These are phyloP conservation scores for Zaprionus obscuricornis DNA, from an alignment of 2,888 invertebrate genomes.

Conservation along the genomic window DNA sequence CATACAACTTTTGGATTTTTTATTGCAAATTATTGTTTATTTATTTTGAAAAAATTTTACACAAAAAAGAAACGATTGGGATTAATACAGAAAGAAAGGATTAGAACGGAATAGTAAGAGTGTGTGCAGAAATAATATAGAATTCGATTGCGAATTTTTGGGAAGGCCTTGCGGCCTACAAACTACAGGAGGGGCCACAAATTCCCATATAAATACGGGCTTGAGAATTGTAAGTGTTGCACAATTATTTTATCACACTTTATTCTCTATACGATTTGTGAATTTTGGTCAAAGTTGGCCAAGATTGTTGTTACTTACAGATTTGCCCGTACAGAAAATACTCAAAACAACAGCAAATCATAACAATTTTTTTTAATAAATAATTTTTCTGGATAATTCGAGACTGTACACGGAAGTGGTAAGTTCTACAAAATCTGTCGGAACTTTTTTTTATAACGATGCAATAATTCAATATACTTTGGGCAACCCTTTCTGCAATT, in stretches of 20 bases:
- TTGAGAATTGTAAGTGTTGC: no score
- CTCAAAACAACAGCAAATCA: conserved; percentile 18
- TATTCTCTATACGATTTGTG: background rate
- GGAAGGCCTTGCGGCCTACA: background rate
- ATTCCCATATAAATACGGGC: no score
- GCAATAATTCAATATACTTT: background rate
- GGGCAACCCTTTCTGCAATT: background rate
- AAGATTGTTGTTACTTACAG: conserved; percentile 28
- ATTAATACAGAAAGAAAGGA: no score
- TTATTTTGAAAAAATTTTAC: background rate
- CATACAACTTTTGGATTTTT: conserved; percentile 33
- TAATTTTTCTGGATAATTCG: conserved; percentile 44
- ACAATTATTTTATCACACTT: background rate
- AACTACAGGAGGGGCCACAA: no score
- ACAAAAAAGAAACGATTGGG: background rate
- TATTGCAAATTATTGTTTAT: conserved; percentile 22
- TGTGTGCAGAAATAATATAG: no score
- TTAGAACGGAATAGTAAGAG: no score
- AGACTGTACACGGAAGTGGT: conserved; percentile 43
- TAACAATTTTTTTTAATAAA: conserved; percentile 52
- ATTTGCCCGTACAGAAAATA: conserved; percentile 32
- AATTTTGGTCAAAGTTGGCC: conserved; percentile 31
- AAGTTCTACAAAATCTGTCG: conserved; percentile 15
- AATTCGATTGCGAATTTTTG: no score
- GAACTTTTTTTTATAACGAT: background rate